These are phyloP conservation scores for Sclerurus mexicanus DNA, from an alignment of 2,113 vertebrate genomes.

Conservation along the genomic window DNA sequence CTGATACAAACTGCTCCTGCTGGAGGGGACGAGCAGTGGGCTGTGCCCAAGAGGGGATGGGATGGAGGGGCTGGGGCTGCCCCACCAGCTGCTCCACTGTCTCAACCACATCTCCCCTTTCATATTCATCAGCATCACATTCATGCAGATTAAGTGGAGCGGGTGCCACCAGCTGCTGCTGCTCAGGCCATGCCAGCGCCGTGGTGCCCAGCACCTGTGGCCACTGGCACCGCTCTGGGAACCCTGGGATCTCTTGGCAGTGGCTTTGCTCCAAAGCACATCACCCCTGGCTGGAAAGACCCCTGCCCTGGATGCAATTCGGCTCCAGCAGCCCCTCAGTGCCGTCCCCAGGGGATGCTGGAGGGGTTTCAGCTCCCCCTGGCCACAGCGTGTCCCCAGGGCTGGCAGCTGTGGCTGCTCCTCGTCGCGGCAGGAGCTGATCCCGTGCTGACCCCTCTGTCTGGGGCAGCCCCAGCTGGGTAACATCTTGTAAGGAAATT, in stretches of 20 bases:
- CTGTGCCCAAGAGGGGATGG: fast-evolving
- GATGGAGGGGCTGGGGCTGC: not conserved
- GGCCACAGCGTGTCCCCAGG: not conserved
- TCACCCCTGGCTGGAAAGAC: fast-evolving
- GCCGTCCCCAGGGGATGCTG: not conserved
- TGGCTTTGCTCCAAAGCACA: not conserved
- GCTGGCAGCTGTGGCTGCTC: not conserved
- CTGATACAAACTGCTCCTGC: not conserved
- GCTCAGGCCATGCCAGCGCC: not conserved
- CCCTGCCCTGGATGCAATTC: not conserved
- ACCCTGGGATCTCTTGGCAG: fast-evolving
- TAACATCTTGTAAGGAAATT: constrained; percentile 53
- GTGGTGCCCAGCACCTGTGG: not conserved
- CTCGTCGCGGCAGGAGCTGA: fast-evolving
- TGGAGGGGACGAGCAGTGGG: not conserved
- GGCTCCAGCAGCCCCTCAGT: fast-evolving
- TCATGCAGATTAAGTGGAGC: not conserved
- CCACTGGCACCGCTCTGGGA: fast-evolving
- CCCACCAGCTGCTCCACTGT: constrained; percentile 4
- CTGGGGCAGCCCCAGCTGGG: constrained; percentile 23
- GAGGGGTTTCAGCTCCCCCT: not conserved
- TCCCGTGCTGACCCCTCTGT: not conserved
- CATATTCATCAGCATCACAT: not conserved
- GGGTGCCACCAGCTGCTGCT: constrained; percentile 13
- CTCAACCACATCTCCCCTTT: not conserved